A percentile compares a stretch with the other conserved stretches of the same genome.
These are phyloP conservation scores for Drosophila albomicans DNA, from an alignment of 1,140 invertebrate genomes.

Conservation along the genomic window DNA sequence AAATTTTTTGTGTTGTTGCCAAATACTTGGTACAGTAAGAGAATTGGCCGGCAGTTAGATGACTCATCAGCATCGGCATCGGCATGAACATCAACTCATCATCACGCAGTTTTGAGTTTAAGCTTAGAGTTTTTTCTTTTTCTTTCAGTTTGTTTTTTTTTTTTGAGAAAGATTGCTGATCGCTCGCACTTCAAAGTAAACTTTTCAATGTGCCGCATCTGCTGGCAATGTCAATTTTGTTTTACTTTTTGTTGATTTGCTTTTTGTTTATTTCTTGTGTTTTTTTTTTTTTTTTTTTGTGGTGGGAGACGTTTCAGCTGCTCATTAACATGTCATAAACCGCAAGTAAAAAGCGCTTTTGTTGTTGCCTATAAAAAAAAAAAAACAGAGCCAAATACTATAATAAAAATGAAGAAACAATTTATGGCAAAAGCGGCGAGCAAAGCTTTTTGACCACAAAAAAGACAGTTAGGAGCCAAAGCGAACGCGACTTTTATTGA, in stretches of 20 bases:
- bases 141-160: background rate
- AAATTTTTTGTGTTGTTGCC: conserved; percentile 25
- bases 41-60: conserved; percentile 18
- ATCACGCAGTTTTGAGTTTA: conserved; percentile 31
- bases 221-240: conserved; percentile 22
- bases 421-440: conserved; percentile 32
- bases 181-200: conserved; percentile 50
- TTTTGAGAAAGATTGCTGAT: conserved; percentile 40
- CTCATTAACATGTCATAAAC: conserved; percentile 83
- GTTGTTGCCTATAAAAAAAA: conserved; percentile 8
- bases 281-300: background rate
- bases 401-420: conserved; percentile 37
- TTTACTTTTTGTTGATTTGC: conserved; percentile 7
- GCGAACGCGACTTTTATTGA: conserved; percentile 21
- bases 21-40: conserved; percentile 39
- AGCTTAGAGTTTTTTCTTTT: background rate
- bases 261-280: background rate
- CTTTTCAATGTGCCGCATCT: conserved; percentile 39
- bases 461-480: conserved; percentile 20
- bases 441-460: conserved; percentile 36
- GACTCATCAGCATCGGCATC: conserved; percentile 35
- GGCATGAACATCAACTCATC: conserved; percentile 36
- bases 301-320: conserved; percentile 47
- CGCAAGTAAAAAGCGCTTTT: conserved; percentile 53
- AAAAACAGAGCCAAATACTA: conserved; percentile 8